phyloP scores from a whole-genome alignment of 2,888 invertebrate species.

The Agelastica alni region DNA sequence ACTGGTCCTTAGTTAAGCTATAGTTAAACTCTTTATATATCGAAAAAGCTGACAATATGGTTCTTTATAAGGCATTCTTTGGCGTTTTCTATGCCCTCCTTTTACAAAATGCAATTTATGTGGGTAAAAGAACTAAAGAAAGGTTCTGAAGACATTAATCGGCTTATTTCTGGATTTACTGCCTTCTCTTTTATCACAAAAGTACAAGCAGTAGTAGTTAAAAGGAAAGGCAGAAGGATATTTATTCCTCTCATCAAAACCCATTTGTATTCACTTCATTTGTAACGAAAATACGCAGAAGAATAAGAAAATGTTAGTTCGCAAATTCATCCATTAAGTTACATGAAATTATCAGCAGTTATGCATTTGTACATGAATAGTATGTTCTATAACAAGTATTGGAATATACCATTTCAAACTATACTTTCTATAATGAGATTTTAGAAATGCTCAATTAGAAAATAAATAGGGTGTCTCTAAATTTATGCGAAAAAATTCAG shows the following conservation, averaged over 20 bases:
- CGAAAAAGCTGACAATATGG: slow-evolving; percentile 15
- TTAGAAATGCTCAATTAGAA: too few species aligned
- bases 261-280: too few species aligned
- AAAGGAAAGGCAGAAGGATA: neutral
- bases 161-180: slow-evolving; percentile 29
- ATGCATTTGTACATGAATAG: too few species aligned
- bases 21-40: slow-evolving; percentile 3
- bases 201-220: neutral
- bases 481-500: too few species aligned
- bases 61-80: slow-evolving; percentile 18
- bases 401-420: too few species aligned
- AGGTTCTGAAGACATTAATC: slow-evolving; percentile 30
- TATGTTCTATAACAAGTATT: too few species aligned
- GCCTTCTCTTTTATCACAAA: slow-evolving; percentile 14
- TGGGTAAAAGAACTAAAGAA: slow-evolving; percentile 25
- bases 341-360: too few species aligned
- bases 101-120: slow-evolving; percentile 26
- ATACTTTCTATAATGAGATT: too few species aligned
- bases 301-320: too few species aligned
- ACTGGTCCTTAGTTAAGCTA: neutral
- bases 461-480: too few species aligned
- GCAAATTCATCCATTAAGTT: too few species aligned
- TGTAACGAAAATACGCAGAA: too few species aligned
- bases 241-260: neutral
- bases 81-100: slow-evolving; percentile 11